A percentile compares a stretch with the other conserved stretches of the same genome.
Evolutionary conservation across 92 coral and sea anemone species (phyloP).

Genomic region (Palythoa grandiflora): DNA sequence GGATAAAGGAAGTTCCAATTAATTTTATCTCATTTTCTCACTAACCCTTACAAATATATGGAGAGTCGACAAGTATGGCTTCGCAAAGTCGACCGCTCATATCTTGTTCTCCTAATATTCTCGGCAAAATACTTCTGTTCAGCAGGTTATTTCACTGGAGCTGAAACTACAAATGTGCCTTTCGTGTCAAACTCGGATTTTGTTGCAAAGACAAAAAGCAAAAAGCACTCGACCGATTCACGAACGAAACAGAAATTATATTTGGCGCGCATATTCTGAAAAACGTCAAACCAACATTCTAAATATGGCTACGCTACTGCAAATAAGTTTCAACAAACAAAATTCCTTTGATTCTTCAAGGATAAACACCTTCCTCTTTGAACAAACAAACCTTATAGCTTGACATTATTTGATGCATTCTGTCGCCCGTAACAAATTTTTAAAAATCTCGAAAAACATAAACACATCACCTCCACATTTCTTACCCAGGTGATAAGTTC

Average conservation of each 20-base stretch:
- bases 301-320: conserved; percentile 32
- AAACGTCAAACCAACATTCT: conserved; percentile 17
- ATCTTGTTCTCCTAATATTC: neutral
- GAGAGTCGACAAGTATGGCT: conserved; percentile 24
- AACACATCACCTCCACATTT: neutral
- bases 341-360: conserved; percentile 25
- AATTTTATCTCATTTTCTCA: neutral
- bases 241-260: neutral
- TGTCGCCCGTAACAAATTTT: neutral
- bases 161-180: too few species aligned
- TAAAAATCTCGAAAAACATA: neutral
- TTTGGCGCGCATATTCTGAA: conserved; percentile 25
- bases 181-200: neutral
- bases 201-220: neutral
- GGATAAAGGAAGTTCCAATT: too few species aligned
- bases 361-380: conserved; percentile 35
- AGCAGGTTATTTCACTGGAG: neutral
- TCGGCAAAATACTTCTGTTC: neutral
- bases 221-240: neutral
- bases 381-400: conserved; percentile 24
- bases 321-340: conserved; percentile 42
- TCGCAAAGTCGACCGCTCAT: conserved; percentile 32
- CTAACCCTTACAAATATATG: conserved; percentile 11
- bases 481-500: conserved; percentile 36
- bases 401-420: conserved; percentile 16